Base-by-base conservation (phyloP, 1,140 invertebrate species). In the Zaprionus ghesquierei region DNA sequence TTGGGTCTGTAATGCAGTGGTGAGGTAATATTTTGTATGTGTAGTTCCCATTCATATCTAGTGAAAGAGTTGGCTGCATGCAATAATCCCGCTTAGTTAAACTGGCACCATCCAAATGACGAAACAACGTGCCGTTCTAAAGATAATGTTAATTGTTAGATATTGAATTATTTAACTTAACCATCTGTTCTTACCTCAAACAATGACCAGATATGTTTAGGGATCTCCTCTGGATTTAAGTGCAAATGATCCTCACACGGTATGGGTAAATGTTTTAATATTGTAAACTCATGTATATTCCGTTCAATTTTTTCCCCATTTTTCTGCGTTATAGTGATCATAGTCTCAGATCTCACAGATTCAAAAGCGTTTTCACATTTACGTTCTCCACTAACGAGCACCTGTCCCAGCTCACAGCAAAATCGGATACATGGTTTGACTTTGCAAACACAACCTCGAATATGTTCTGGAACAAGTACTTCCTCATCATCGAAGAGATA, bases 381-480 rank as follows among this genome's bases (percentile, higher is more conserved):
- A 8, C 9, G 15, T 23, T 22, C 51, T 25, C 1, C 2, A 5
- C 5, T 1, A 38, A 61, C 23, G 10, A 68, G 44, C 10, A 33
- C n/a, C 2, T 38, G 15, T 9, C 55, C 46, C 1, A 51, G 59
- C 22, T 65, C 56, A 53, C 87, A 89, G 18, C 87, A 89, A 12
- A 89, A 79, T 1, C 69, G 69, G 10, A 89, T 51, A 31, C 89
- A 90, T 1, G 50, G 10, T 33, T 50, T 78, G 2, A 75, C 1
- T 9, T 72, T 23, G 22, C 85, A 90, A 0, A 76, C 53, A 69
- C 80, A 90, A 1, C 77, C 89, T 4, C 89, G 69, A 1, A 13
- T 29, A 22, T 90, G 78, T 0, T 31, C 49, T 20, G 70, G 12
- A 12, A 78, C 80, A 1, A 44, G 3, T n/a, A 56, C 4, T 6